phyloP scores from a whole-genome alignment of 2,113 vertebrate genomes.

The Myrmecophaga tridactyla region DNA sequence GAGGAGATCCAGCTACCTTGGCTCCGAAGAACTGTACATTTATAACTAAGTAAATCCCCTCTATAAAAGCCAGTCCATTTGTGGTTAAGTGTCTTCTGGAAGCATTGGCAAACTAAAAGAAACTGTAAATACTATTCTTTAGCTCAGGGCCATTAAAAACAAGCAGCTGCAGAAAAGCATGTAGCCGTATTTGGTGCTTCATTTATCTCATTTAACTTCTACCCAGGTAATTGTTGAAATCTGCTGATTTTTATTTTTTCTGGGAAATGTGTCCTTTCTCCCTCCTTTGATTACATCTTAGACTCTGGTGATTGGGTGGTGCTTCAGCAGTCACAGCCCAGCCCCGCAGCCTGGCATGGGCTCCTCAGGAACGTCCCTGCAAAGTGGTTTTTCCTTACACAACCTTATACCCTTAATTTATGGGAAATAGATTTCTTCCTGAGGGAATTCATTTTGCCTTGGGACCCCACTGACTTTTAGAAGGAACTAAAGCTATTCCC shows the following conservation, averaged over 20 bases:
- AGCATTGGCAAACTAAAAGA: no score
- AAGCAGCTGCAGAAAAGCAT: background rate
- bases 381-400: background rate
- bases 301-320: fast-evolving
- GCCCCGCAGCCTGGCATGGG: background rate
- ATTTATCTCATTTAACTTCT: slow-evolving; percentile 4
- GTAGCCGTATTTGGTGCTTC: background rate
- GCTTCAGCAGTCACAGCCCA: background rate
- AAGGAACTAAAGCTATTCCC: background rate
- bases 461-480: background rate
- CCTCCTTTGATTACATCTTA: background rate
- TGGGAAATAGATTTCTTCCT: background rate
- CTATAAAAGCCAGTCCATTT: no score
- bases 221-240: background rate
- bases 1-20: no score
- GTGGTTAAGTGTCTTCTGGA: no score
- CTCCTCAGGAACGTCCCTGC: background rate
- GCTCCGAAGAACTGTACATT: no score
- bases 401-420: background rate
- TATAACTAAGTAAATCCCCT: no score
- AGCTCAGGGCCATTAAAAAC: background rate
- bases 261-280: background rate
- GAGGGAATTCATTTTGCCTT: background rate
- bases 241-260: background rate
- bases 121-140: background rate